Evolutionary conservation across 2,888 invertebrate genomes (phyloP), one percentile per base, ranked within the genome.

Genomic region (Mactromeris polynyma): DNA sequence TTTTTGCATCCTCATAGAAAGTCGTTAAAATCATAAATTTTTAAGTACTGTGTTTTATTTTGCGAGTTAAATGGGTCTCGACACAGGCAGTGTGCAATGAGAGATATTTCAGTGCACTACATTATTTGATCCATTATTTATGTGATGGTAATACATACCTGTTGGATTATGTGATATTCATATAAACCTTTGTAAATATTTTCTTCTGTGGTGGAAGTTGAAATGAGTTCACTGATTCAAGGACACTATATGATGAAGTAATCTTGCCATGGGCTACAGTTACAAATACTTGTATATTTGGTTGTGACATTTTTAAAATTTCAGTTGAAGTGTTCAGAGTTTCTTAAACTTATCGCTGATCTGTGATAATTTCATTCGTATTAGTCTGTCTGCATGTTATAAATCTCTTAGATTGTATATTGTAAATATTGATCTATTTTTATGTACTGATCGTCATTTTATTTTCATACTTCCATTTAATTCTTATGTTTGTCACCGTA

Each of bases 1-100:
- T 64, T 26, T 64, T 64, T 64, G n/a, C 58, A 64, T 64, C 26
- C 26, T 64, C 58, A 64, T 64, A n/a, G 58, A n/a, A n/a, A 58
- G n/a, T 58, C 58, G 21, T n/a, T 58, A 21, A 19, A 58, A 58
- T 58, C 58, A 58, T 58, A 58, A 51, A 51, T 2, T 58, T n/a
- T 58, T 21, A n/a, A 58, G 6, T n/a, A 42, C 42, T 21, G 17
- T 58, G 58, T n/a, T n/a, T 58, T n/a, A n/a, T 7, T 58, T 26
- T 46, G 46, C 46, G 17, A 14, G 46, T 40, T 46, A 46, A 17
- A 46, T 46, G 46, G 46, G 14, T 46, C 46, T 46, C 11, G 11
- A 46, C 17, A 17, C 46, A 46, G 17, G 46, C 11, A 46, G 3
- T 64, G 58, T 64, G 11, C n/a, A 26, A 64, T 64, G 58, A 26